phyloP scores from a whole-genome alignment of 1,140 invertebrate species.

The Centruroides vittatus region DNA sequence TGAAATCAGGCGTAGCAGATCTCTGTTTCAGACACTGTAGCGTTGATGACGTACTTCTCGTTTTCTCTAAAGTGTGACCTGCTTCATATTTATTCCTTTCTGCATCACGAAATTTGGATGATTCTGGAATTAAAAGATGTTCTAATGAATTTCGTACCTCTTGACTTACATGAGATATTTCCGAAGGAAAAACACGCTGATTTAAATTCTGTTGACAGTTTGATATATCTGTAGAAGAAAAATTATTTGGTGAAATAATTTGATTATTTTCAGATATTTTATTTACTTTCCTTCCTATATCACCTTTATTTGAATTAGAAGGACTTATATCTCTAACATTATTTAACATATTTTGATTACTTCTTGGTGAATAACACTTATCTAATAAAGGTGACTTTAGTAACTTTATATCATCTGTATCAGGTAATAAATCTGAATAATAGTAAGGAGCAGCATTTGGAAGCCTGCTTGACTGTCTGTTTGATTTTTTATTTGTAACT shows the following conservation, averaged over 20 bases:
- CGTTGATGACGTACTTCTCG: not conserved
- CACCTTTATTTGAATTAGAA: conserved; percentile 20
- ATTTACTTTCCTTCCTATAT: conserved; percentile 62
- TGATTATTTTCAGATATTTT: conserved; percentile 37
- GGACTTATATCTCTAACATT: conserved; percentile 8
- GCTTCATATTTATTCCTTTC: conserved; percentile 24
- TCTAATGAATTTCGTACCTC: not conserved
- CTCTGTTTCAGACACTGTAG: conserved; percentile 12
- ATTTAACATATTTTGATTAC: conserved; percentile 8
- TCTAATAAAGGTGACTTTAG: conserved; percentile 11
- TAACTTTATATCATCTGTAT: conserved; percentile 2
- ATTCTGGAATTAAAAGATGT: not conserved
- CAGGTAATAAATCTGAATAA: conserved; percentile 54
- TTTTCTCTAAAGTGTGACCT: conserved; percentile 17
- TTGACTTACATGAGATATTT: not conserved
- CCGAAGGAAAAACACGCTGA: not conserved
- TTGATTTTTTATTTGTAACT: conserved; percentile 4
- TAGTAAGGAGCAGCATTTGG: conserved; percentile 53
- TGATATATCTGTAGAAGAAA: no score
- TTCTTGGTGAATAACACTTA: conserved; percentile 11
- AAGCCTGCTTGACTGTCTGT: not conserved
- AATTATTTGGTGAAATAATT: not conserved
- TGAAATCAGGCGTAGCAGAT: conserved; percentile 13
- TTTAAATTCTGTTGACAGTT: no score
- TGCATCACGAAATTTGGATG: conserved; percentile 19